phyloP scores from a whole-genome alignment of 2,888 invertebrate species.

The Macroteleia sp. region DNA sequence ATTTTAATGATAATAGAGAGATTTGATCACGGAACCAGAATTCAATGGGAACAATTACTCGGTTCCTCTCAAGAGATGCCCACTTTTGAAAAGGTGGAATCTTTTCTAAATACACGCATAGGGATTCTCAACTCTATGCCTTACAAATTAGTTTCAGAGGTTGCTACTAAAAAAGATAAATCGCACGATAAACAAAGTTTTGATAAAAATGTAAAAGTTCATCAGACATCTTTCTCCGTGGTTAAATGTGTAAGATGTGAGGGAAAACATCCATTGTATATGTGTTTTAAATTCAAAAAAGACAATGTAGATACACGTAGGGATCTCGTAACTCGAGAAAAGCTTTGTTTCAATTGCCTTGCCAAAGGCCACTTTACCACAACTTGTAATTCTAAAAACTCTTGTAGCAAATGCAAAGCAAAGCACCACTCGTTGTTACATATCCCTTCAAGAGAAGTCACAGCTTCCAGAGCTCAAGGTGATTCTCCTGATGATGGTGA shows the following conservation, averaged over 20 bases:
- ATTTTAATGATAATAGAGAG: neutral
- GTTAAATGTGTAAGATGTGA: constrained; percentile 4
- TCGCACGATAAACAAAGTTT: neutral
- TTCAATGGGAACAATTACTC: neutral
- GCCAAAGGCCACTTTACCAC: too few relatives aligned
- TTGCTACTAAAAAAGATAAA: neutral
- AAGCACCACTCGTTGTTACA: too few relatives aligned
- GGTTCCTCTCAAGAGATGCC: neutral
- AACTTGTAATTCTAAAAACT: neutral
- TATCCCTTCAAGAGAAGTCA: too few relatives aligned
- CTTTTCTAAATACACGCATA: neutral
- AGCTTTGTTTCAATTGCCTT: constrained; percentile 7
- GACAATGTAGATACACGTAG: neutral
- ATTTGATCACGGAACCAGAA: constrained; percentile 13
- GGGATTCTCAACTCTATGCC: neutral
- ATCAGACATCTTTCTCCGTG: neutral
- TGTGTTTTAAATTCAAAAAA: constrained; percentile 2
- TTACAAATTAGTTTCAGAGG: neutral
- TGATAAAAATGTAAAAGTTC: neutral
- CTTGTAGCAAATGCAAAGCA: too few relatives aligned
- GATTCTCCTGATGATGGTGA: too few relatives aligned
- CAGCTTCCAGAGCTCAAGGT: too few relatives aligned
- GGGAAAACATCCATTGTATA: constrained; percentile 9
- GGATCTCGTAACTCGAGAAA: neutral
- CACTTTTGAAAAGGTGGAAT: neutral